Conservation (phyloP, 2,888 invertebrate genomes). For the Zaprionus bogoriensis region DNA sequence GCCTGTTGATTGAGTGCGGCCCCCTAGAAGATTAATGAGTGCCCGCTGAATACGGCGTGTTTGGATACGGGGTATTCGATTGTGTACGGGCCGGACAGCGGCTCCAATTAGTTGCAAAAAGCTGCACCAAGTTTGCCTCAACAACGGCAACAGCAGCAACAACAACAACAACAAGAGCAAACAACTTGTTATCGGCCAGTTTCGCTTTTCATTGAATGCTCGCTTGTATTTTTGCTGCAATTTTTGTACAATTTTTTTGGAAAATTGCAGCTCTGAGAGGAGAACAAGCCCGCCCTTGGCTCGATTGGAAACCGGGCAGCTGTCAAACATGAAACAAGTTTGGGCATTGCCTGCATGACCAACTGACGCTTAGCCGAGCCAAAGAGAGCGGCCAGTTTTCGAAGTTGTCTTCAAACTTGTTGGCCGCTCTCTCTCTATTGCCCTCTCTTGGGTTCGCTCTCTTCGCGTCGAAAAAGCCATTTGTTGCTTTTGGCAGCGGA, state of each 20-base stretch:
- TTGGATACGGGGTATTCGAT: not conserved
- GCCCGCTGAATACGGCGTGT: not conserved
- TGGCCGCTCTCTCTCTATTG: conserved; percentile 3
- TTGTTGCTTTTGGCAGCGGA: conserved; percentile 57
- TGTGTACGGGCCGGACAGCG: conserved; percentile 7
- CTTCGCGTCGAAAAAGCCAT: conserved; percentile 45
- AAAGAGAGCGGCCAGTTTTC: conserved; percentile 24
- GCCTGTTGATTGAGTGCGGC: conserved; percentile 44
- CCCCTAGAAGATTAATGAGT: conserved; percentile 51
- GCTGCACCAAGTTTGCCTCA: conserved; percentile 22
- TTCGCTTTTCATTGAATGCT: conserved; percentile 59
- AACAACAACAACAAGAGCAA: conserved; percentile 7
- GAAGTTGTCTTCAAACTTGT: not conserved
- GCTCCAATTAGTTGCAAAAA: conserved; percentile 51
- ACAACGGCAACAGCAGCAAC: conserved; percentile 20
- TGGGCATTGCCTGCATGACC: conserved; percentile 39
- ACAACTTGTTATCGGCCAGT: conserved; percentile 54
- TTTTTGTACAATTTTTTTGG: conserved; percentile 27
- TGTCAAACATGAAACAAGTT: conserved; percentile 58
- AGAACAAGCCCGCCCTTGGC: conserved; percentile 74
- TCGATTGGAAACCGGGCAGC: conserved; percentile 52
- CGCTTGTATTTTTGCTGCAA: conserved; percentile 28
- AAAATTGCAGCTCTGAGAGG: conserved; percentile 47
- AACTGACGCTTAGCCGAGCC: not conserved
- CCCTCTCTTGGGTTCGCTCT: not conserved